These are phyloP conservation scores for Rhinichthys osculus DNA, from an alignment of 2,797 vertebrate species.

Conservation along the genomic window DNA sequence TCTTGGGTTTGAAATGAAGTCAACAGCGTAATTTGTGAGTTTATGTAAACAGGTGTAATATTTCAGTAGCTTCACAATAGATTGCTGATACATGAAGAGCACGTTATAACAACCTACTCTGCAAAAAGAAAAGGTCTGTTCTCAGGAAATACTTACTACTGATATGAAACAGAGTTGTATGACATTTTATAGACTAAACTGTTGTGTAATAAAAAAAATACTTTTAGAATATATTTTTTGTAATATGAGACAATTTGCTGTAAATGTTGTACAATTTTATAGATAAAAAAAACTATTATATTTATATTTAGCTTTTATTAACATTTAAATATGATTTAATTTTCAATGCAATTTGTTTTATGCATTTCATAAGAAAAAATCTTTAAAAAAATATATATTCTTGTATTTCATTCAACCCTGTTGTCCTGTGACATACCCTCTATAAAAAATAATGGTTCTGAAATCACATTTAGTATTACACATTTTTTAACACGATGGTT, in stretches of 20 bases:
- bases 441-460: not conserved
- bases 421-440: not conserved
- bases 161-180: not conserved
- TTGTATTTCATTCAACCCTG: too few relatives aligned
- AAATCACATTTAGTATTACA: not conserved
- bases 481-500: not conserved
- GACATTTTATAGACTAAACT: not conserved
- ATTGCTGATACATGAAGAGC: not conserved
- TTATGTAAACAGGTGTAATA: constrained; percentile 54
- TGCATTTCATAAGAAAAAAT: too few relatives aligned
- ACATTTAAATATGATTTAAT: too few relatives aligned
- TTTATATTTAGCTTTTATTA: too few relatives aligned
- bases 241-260: not conserved
- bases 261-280: not conserved
- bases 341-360: too few relatives aligned
- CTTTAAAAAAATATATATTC: too few relatives aligned
- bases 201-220: not conserved
- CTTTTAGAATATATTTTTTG: not conserved
- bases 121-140: not conserved
- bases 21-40: not conserved
- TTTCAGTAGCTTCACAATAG: constrained; percentile 40
- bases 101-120: not conserved
- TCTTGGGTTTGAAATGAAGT: not conserved
- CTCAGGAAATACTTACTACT: not conserved
- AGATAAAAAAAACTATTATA: not conserved